Percentiles rank a stretch among this genome's conserved stretches.
Conservation (phyloP, 2,888 invertebrate genomes). For the Halictus ligatus region DNA sequence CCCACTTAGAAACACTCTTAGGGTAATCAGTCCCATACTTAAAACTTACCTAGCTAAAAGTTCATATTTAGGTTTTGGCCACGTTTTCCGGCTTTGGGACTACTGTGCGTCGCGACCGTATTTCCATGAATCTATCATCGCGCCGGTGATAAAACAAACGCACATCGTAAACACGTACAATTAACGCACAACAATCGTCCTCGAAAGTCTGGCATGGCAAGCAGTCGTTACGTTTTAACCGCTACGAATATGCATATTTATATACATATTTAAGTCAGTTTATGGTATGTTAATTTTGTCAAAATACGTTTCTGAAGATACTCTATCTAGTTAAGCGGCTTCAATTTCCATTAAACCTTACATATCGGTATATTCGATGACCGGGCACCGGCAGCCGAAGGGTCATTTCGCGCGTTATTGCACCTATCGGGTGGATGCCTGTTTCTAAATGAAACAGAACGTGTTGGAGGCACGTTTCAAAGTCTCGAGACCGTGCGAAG, state of each 20-base stretch:
- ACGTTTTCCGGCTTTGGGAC: too few relatives aligned
- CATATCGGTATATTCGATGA: background rate
- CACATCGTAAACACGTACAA: background rate
- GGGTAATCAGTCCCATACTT: too few relatives aligned
- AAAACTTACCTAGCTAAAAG: too few relatives aligned
- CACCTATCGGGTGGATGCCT: too few relatives aligned
- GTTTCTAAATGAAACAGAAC: background rate
- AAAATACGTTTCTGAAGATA: background rate
- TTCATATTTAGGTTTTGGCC: too few relatives aligned
- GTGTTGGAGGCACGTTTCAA: background rate
- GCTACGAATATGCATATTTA: too few relatives aligned
- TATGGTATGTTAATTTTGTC: background rate
- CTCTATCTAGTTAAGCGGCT: background rate
- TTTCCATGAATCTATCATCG: background rate
- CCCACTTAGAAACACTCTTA: too few relatives aligned
- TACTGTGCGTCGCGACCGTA: too few relatives aligned
- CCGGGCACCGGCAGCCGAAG: background rate
- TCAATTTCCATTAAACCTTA: background rate
- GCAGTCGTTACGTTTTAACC: background rate
- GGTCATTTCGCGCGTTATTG: background rate
- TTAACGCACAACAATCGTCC: background rate
- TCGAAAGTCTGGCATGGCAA: background rate
- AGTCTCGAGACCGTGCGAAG: background rate
- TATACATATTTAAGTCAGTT: background rate
- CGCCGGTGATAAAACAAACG: too few relatives aligned